Evolutionary conservation across 2,797 vertebrate species (phyloP), one percentile per base, ranked within the genome.

Genomic region (Tadarida brasiliensis): DNA sequence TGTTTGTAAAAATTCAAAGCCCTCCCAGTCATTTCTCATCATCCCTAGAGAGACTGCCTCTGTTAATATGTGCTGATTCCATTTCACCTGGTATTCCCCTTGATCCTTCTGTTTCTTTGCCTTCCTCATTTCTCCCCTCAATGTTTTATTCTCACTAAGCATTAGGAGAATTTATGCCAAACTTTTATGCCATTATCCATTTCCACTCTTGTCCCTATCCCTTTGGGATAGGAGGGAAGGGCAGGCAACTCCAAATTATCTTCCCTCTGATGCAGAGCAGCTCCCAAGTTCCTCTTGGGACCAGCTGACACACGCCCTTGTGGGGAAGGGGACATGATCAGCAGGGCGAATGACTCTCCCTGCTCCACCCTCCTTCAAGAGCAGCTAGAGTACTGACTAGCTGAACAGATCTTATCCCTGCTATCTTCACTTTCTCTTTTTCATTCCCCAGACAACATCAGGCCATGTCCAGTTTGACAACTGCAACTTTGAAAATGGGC

Each of bases 391-490:
- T n/a, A n/a, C 59, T 28, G 76, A 77, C 30, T 15, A 54, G 35
- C 67, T 67, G 49, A 71, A 63, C 51, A 61, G 49, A 16, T 56
- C 24, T 14, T 35, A 82, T 17, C 22, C 61, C 57, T 80, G 49
- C 81, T 24, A 73, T 15, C 63, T 19, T 94, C 8, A 4, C 90
- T 88, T 54, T 93, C 76, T 94, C 86, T 28, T 88, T 96, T 88
- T 96, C 26, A 2, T 89, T 96, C 47, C 44, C 12, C 95, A 99
- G 99, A 99, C 99, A 1, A 99, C 99, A 12, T 99, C 99, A 71
- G 99, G 99, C 92, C 99, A 99, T 0, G 98, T 99, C 93, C 99
- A 99, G 93, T 98, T 99, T 15, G 99, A 99, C 95, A 99, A 99
- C 97, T 99, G 99, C 98, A 99, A 99, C 98, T 99, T 99, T 51